Evolutionary conservation across 1,140 invertebrate species (phyloP).

Genomic region (Drosophila bocki): DNA sequence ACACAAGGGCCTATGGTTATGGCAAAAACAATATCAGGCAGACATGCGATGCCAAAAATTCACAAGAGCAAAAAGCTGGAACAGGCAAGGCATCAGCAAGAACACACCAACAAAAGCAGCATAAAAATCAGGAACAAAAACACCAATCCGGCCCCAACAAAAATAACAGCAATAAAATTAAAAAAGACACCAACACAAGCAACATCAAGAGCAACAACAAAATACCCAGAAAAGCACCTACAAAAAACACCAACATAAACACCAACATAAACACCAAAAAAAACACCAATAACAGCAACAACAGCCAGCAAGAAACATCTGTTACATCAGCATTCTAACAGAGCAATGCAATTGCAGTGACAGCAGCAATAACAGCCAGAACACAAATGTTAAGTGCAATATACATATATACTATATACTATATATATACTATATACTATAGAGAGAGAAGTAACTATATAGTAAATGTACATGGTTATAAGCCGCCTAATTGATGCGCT

Average conservation of each 20-base stretch:
- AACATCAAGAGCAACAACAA: not conserved
- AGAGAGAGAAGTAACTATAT: not conserved
- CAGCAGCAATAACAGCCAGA: constrained; percentile 21
- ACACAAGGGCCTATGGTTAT: not conserved
- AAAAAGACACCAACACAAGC: not conserved
- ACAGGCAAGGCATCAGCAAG: not conserved
- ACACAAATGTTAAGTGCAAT: constrained; percentile 21
- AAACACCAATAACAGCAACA: constrained; percentile 5
- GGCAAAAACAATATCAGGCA: constrained; percentile 7
- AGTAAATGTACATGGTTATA: constrained; percentile 14
- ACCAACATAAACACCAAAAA: not conserved
- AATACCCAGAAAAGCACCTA: too few species aligned
- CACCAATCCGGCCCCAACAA: not conserved
- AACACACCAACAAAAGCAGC: constrained; percentile 3
- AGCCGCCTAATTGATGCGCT: constrained; percentile 53
- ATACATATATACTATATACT: constrained; percentile 4
- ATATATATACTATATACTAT: not conserved
- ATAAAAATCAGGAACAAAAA: not conserved
- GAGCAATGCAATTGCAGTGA: constrained; percentile 11
- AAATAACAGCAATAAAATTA: not conserved
- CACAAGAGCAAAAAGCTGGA: too few species aligned
- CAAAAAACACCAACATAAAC: not conserved
- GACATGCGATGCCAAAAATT: not conserved
- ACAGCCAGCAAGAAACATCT: constrained; percentile 1
- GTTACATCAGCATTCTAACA: constrained; percentile 11